Evolutionary conservation across 1,140 invertebrate genomes (phyloP).

Genomic region (Sitobion miscanthi): DNA sequence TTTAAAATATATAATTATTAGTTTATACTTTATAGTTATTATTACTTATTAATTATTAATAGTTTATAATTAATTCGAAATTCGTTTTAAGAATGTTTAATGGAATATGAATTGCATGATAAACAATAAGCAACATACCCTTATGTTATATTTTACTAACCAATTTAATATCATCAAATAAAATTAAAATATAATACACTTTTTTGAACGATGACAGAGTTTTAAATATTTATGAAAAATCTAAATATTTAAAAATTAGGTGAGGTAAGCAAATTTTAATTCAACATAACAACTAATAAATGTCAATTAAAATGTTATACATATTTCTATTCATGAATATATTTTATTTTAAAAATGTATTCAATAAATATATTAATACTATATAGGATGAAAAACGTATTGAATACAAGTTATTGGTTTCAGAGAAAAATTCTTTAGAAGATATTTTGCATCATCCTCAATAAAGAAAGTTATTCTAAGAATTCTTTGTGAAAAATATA

Average conservation of each 20-base stretch:
- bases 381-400: background rate
- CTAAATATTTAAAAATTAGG: background rate
- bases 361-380: background rate
- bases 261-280: background rate
- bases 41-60: no score
- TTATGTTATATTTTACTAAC: no score
- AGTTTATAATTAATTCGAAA: no score
- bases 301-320: background rate
- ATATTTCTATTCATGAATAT: background rate
- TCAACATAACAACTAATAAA: background rate
- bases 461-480: background rate
- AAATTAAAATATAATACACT: no score
- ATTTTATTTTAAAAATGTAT: background rate
- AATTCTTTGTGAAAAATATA: background rate
- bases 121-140: no score
- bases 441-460: background rate
- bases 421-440: slow-evolving; percentile 1
- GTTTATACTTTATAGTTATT: no score
- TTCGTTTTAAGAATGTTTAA: no score
- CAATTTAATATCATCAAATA: no score
- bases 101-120: no score
- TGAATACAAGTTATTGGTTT: background rate
- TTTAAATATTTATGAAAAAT: background rate
- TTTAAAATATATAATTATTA: no score
- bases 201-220: no score